These are phyloP conservation scores for Haemorhous mexicanus DNA, from an alignment of 2,113 vertebrate genomes.

Conservation along the genomic window DNA sequence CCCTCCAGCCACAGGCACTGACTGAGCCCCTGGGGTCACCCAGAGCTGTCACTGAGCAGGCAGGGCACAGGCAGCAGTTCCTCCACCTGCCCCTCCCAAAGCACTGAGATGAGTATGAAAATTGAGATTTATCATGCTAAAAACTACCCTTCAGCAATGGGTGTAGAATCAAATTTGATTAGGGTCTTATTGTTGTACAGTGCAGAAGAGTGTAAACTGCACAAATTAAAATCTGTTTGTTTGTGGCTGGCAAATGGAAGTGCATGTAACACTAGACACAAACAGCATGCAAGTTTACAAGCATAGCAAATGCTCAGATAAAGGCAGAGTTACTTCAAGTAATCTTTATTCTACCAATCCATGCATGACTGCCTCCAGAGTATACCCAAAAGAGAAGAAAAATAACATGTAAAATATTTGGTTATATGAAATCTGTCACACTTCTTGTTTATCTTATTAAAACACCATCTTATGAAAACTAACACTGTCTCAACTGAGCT, in stretches of 20 bases:
- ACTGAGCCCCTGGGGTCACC: background rate
- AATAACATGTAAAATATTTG: background rate
- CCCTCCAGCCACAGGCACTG: background rate
- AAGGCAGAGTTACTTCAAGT: slow-evolving; percentile 4
- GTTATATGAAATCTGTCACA: background rate
- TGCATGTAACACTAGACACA: background rate
- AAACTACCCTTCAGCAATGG: background rate
- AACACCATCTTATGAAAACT: background rate
- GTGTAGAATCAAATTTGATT: background rate
- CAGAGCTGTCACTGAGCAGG: background rate
- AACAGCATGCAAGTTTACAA: background rate
- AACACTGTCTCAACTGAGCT: background rate
- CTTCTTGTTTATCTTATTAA: background rate
- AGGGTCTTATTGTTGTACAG: background rate
- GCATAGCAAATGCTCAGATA: background rate
- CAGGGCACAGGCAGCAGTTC: background rate
- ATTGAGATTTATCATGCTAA: background rate
- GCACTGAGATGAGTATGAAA: background rate
- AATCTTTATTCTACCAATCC: background rate
- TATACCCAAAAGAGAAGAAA: background rate
- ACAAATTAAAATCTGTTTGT: slow-evolving; percentile 14
- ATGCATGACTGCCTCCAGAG: background rate
- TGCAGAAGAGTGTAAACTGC: background rate
- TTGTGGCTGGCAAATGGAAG: background rate
- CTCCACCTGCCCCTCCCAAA: background rate